A percentile compares a stretch with the other conserved stretches of the same genome.
These are phyloP conservation scores for Actinostola sp. DNA, from an alignment of 92 coral and sea anemone species.

Conservation along the genomic window DNA sequence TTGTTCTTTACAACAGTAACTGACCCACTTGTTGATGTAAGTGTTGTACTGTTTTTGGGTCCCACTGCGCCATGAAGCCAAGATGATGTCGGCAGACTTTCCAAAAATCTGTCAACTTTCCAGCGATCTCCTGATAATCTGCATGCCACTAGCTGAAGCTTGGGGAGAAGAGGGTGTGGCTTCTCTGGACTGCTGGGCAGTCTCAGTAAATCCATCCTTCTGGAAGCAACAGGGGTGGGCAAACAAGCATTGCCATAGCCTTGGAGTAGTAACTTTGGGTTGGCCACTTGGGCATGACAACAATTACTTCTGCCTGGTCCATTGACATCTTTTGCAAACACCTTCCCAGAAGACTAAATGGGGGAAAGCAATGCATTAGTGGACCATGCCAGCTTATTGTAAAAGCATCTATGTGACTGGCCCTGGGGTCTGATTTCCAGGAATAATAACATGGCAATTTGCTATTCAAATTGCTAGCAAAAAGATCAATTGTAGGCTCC, in stretches of 20 bases:
- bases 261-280: conserved; percentile 49
- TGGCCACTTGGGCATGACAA: conserved; percentile 46
- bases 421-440: conserved; percentile 52
- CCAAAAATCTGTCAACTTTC: neutral
- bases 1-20: conserved; percentile 43
- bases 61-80: conserved; percentile 29
- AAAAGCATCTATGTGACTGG: conserved; percentile 47
- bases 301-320: conserved; percentile 44
- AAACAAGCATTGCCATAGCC: conserved; percentile 21
- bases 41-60: conserved; percentile 42
- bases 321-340: conserved; percentile 45
- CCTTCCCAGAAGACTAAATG: conserved; percentile 32
- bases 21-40: conserved; percentile 43
- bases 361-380: conserved; percentile 55
- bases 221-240: conserved; percentile 1
- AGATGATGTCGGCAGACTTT: neutral
- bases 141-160: neutral
- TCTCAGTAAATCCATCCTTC: neutral
- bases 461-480: too few species aligned
- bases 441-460: neutral
- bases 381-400: conserved; percentile 34
- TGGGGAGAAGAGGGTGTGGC: neutral
- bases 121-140: conserved; percentile 34
- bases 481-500: too few species aligned
- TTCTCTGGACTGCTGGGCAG: neutral